Percentiles rank a stretch among this genome's conserved stretches.
Conservation (phyloP, 2,113 vertebrate species). For the Leucosticte australis region DNA sequence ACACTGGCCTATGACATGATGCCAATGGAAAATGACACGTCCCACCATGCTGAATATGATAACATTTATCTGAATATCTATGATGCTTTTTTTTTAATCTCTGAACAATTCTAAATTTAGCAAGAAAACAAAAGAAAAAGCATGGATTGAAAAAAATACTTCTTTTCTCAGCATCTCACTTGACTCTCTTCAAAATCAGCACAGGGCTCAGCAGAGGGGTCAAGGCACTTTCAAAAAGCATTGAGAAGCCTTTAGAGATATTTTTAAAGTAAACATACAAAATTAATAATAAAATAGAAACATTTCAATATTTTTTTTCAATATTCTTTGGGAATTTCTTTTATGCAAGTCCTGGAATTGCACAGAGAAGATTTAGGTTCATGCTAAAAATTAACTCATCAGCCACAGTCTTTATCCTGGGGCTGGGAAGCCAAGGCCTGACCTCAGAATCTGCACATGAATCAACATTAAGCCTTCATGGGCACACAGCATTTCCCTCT, state of each 20-base stretch:
- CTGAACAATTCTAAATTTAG: background rate
- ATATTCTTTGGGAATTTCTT: background rate
- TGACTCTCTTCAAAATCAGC: background rate
- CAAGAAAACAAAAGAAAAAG: background rate
- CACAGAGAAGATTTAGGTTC: background rate
- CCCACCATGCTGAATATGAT: slow-evolving; percentile 1
- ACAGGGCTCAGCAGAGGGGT: background rate
- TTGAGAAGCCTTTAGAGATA: background rate
- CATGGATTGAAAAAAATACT: accelerated
- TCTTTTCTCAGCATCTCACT: background rate
- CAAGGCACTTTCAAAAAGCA: background rate
- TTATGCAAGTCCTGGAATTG: background rate
- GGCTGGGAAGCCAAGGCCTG: background rate
- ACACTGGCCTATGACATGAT: slow-evolving; percentile 33
- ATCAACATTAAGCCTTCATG: background rate
- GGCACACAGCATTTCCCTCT: background rate
- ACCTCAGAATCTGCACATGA: background rate
- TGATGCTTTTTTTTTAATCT: background rate
- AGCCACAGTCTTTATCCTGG: background rate
- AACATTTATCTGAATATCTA: background rate
- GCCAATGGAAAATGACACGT: slow-evolving; percentile 43
- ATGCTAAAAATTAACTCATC: background rate
- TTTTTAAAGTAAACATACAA: background rate
- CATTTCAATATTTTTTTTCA: background rate
- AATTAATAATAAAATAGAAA: background rate